Conservation (phyloP, 2,888 invertebrate genomes). For the Mesorhabditis sp. region DNA sequence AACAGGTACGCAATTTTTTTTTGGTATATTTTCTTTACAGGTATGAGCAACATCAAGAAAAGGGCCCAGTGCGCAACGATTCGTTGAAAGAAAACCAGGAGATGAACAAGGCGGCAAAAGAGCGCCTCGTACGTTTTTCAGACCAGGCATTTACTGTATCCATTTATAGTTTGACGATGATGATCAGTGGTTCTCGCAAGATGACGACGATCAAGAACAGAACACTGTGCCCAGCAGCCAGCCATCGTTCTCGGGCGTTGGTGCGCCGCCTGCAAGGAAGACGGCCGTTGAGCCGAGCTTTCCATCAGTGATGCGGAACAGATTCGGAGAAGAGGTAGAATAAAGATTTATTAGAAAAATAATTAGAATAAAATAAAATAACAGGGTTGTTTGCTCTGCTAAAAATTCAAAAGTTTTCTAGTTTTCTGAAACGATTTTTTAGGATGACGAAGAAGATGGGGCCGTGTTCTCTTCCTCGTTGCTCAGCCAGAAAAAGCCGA, state of each 20-base stretch:
- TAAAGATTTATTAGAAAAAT: too few species aligned
- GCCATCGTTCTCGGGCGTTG: constrained; percentile 1
- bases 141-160: not conserved
- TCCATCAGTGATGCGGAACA: constrained; percentile 36
- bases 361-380: constrained; percentile 23
- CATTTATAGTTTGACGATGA: constrained; percentile 27
- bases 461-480: not conserved
- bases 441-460: not conserved
- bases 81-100: constrained; percentile 15
- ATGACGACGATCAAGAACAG: constrained; percentile 40
- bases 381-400: too few species aligned
- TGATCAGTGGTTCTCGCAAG: constrained; percentile 53
- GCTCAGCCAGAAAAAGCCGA: not conserved
- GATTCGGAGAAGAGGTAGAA: constrained; percentile 14
- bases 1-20: constrained; percentile 33
- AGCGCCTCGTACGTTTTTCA: constrained; percentile 9
- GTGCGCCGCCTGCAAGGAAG: constrained; percentile 31
- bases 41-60: constrained; percentile 36
- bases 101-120: constrained; percentile 7
- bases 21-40: constrained; percentile 22
- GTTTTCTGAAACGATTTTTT: not conserved
- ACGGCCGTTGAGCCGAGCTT: constrained; percentile 48
- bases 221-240: too few species aligned
- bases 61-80: constrained; percentile 20
- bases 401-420: too few species aligned